Percentiles rank a stretch among this genome's conserved stretches.
phyloP scores from a whole-genome alignment of 2,797 vertebrate genomes.

The Melopsittacus undulatus region DNA sequence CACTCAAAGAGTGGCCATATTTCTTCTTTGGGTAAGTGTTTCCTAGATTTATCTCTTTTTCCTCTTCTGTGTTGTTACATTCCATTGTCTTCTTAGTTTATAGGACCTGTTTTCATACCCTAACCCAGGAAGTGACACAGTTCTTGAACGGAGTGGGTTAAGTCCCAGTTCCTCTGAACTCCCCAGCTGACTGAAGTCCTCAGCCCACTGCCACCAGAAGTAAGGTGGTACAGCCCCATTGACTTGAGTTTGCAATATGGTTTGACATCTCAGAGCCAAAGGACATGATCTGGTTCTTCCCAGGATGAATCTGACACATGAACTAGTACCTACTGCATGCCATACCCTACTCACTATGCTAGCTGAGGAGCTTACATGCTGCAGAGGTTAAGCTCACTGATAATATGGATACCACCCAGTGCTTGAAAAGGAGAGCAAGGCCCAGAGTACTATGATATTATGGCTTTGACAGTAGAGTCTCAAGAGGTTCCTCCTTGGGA shows the following conservation, averaged over 20 bases:
- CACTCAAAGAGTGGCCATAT: background rate
- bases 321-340: fast-evolving
- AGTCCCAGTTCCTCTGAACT: background rate
- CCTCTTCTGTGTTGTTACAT: background rate
- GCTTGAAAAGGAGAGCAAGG: background rate
- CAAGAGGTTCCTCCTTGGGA: background rate
- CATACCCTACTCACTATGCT: background rate
- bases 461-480: background rate
- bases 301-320: background rate
- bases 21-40: background rate
- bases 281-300: background rate
- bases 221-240: background rate
- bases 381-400: background rate
- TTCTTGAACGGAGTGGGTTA: background rate
- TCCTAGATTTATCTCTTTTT: background rate
- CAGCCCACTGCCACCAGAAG: background rate
- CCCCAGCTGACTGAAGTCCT: background rate
- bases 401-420: background rate
- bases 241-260: background rate
- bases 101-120: background rate
- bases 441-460: too few species aligned
- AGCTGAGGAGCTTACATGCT: fast-evolving
- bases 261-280: background rate
- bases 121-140: fast-evolving
- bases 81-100: background rate